A percentile compares a stretch with the other conserved stretches of the same genome.
Evolutionary conservation across 2,113 vertebrate genomes (phyloP).

Genomic region (Corythaeola cristata): DNA sequence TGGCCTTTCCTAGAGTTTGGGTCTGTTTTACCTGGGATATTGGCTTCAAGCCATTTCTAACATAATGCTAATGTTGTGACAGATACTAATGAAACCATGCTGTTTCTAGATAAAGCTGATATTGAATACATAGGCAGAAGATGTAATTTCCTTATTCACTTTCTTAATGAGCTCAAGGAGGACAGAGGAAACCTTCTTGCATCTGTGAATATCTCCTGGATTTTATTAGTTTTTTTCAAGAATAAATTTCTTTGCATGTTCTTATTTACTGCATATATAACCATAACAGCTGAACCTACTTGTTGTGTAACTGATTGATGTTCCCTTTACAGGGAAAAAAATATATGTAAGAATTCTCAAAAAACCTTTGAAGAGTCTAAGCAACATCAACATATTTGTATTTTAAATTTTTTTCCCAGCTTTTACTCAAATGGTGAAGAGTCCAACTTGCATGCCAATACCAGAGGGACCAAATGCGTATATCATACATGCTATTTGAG

Average conservation of each 20-base stretch:
- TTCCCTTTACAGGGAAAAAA: background rate
- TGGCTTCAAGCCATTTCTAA: slow-evolving; percentile 38
- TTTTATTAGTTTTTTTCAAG: slow-evolving; percentile 5
- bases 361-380: background rate
- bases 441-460: background rate
- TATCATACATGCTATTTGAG: background rate
- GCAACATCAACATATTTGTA: background rate
- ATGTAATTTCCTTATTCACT: slow-evolving; percentile 59
- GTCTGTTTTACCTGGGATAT: background rate
- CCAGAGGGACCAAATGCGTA: background rate
- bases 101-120: slow-evolving; percentile 55
- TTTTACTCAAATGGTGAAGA: background rate
- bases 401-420: background rate
- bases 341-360: background rate
- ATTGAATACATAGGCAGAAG: slow-evolving; percentile 40
- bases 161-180: slow-evolving; percentile 51
- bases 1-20: background rate
- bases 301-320: background rate
- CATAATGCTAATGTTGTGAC: slow-evolving; percentile 30
- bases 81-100: slow-evolving; percentile 53
- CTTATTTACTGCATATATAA: background rate
- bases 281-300: background rate
- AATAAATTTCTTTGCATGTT: background rate
- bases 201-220: background rate
- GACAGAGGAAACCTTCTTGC: background rate